phyloP scores from a whole-genome alignment of 2,113 vertebrate genomes.

The Tetrao urogallus region DNA sequence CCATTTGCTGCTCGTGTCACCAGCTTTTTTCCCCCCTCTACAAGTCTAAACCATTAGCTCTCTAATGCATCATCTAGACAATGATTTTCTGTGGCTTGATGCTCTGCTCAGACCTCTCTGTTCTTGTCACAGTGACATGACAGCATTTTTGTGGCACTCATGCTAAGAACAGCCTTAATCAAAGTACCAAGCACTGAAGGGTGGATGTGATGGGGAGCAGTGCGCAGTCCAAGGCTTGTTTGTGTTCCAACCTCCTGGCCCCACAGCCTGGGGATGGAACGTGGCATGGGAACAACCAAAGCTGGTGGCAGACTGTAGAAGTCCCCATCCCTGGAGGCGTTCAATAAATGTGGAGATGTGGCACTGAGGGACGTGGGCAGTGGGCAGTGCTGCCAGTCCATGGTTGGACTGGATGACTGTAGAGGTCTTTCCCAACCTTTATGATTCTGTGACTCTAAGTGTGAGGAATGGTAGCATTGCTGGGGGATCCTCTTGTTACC shows the following conservation, averaged over 20 bases:
- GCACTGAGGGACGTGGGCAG: too few relatives aligned
- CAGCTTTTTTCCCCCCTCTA: accelerated
- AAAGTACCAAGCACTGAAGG: neutral
- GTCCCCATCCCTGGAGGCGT: too few relatives aligned
- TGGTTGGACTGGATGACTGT: too few relatives aligned
- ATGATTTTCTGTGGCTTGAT: neutral
- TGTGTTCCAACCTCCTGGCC: neutral
- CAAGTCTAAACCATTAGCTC: neutral
- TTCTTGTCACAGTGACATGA: neutral
- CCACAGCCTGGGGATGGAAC: neutral
- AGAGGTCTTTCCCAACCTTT: too few relatives aligned
- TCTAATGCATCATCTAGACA: neutral
- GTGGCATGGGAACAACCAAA: accelerated
- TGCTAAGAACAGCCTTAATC: neutral
- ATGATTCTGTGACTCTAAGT: neutral
- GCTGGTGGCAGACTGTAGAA: neutral
- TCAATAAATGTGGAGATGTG: too few relatives aligned
- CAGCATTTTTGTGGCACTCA: neutral
- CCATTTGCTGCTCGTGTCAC: neutral
- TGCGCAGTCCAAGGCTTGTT: accelerated
- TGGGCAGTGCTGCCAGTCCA: too few relatives aligned
- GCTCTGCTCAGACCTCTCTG: neutral
- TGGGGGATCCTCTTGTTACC: neutral
- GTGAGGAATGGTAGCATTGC: neutral
- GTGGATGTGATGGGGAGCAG: neutral